These are phyloP conservation scores for Scaptomyza flava DNA, from an alignment of 2,888 invertebrate genomes.

Conservation along the genomic window DNA sequence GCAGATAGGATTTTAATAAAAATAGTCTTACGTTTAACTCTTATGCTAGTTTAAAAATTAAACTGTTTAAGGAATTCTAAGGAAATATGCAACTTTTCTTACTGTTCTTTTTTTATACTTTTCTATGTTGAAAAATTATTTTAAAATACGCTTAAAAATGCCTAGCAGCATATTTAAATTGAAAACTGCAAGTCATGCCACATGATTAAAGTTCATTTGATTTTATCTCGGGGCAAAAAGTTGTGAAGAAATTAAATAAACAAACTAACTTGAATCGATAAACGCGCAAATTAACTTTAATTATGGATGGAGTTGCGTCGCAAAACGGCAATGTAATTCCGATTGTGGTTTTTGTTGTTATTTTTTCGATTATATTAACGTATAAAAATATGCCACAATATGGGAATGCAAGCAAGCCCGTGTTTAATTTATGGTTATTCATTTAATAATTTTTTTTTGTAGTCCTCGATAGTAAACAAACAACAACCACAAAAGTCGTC, in stretches of 20 bases:
- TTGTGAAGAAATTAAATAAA: slow-evolving; percentile 11
- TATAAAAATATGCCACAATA: slow-evolving; percentile 25
- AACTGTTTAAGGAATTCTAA: no score
- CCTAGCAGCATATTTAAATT: slow-evolving; percentile 1
- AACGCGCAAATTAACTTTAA: slow-evolving; percentile 57
- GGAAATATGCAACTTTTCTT: no score
- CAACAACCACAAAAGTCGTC: slow-evolving; percentile 12
- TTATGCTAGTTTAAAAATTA: no score
- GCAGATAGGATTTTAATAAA: no score
- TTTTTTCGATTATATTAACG: slow-evolving; percentile 54
- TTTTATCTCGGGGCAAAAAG: slow-evolving; percentile 20
- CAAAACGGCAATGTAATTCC: slow-evolving; percentile 29
- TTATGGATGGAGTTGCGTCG: slow-evolving; percentile 49
- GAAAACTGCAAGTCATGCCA: slow-evolving; percentile 29
- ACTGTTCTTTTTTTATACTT: not conserved
- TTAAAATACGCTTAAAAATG: slow-evolving; percentile 5
- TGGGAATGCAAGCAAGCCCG: slow-evolving; percentile 12
- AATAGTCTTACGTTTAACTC: no score
- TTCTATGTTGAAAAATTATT: not conserved
- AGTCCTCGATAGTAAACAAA: not conserved
- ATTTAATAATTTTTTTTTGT: slow-evolving; percentile 8
- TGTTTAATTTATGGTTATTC: slow-evolving; percentile 28
- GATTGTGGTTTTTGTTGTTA: slow-evolving; percentile 14
- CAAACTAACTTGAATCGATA: slow-evolving; percentile 46
- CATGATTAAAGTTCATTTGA: slow-evolving; percentile 29